Base-by-base conservation (phyloP, 2,797 vertebrate genomes). In the Podargus strigoides region DNA sequence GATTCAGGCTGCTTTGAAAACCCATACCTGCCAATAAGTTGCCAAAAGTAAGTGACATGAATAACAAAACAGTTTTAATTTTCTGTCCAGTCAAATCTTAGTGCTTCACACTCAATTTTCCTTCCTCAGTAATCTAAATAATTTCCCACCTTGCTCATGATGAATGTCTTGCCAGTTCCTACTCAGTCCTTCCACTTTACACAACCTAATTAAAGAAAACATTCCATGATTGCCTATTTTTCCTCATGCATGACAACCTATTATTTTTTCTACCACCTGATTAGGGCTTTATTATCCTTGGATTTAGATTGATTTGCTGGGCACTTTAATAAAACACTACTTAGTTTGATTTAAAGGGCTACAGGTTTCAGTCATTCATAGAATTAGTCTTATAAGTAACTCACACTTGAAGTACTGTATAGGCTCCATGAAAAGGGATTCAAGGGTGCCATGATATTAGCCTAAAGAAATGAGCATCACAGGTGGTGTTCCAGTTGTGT, bases 241-340 rank as follows among this genome's bases (percentile, higher is more conserved):
- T 99, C 98, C 98, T 98, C 98, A 98, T 99, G 99, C 99, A 99
- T 99, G 99, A 99, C 99, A 99, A 99, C 98, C 99, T 99, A 99
- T 99, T 99, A 99, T 99, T 99, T 99, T 99, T 98, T 98, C 98
- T 98, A 98, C 98, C 98, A 99, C 99, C 99, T 99, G 99, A 99
- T 99, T 99, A 99, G 98, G 98, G 98, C 98, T 98, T 99, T 99
- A 99, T 99, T 99, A 99, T 99, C 98, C 98, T 98, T 98, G 99
- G 98, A 99, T 99, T 99, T 99, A 99, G 99, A 99, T 99, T 99
- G 99, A 99, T 99, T 99, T 99, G 98, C 98, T 96, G 98, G 98
- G 98, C 98, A 98, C 98, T 98, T 98, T 99, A 99, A 99, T 99
- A 99, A 99, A 99, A 98, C 98, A 98, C 98, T 98, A 98, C 98